Evolutionary conservation across 2,113 vertebrate genomes (phyloP).

Genomic region (Dasypus novemcinctus): DNA sequence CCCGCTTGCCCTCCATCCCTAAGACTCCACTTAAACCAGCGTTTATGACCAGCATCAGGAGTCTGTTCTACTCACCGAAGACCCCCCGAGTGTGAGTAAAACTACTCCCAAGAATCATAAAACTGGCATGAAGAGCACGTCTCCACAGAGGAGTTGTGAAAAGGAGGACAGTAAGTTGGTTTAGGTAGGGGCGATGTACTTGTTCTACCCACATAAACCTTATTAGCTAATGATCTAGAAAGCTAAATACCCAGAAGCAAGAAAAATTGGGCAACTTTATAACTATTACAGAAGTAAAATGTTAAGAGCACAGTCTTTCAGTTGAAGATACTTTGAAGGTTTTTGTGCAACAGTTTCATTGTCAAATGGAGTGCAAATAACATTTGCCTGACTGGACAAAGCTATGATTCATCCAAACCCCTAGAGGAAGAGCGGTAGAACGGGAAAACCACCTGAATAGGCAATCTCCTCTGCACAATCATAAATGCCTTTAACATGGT

Average conservation of each 20-base stretch:
- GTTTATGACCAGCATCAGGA: no score
- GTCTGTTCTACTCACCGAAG: background rate
- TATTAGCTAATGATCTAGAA: background rate
- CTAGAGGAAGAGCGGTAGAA: background rate
- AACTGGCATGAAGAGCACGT: background rate
- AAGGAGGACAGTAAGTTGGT: background rate
- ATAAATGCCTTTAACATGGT: background rate
- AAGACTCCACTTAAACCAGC: background rate
- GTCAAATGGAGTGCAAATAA: background rate
- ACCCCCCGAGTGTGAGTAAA: background rate
- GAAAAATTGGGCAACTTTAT: rapidly evolving
- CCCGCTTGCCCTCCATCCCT: background rate
- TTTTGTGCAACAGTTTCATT: background rate
- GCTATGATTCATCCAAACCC: background rate
- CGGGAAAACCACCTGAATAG: background rate
- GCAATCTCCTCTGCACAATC: background rate
- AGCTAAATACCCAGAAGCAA: background rate
- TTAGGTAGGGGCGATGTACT: background rate
- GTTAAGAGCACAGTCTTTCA: background rate
- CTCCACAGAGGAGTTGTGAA: background rate
- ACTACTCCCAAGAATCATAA: background rate
- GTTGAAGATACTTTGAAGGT: background rate
- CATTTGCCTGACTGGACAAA: background rate
- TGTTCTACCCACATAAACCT: background rate
- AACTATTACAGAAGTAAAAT: background rate